phyloP scores from a whole-genome alignment of 1,140 invertebrate species.

The Pachypsylla venusta region DNA sequence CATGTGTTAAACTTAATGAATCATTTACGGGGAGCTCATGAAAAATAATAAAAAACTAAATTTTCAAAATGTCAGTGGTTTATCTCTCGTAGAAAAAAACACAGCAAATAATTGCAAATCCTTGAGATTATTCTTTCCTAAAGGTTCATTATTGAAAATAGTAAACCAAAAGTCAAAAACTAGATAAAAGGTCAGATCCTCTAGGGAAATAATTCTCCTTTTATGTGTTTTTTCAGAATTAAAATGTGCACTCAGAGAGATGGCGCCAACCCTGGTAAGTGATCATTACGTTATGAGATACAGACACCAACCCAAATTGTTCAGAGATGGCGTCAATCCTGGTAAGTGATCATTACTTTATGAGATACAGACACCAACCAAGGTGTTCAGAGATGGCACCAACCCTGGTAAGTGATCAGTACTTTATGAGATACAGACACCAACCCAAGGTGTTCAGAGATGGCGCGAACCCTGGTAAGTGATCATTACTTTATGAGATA shows the following conservation, averaged over 20 bases:
- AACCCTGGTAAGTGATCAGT: conserved; percentile 60
- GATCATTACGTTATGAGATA: conserved; percentile 66
- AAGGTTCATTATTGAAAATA: too few species aligned
- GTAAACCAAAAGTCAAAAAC: too few species aligned
- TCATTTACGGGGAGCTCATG: too few species aligned
- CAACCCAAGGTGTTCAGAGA: conserved; percentile 70
- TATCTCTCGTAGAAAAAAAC: too few species aligned
- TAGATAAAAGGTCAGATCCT: too few species aligned
- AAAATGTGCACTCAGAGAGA: conserved; percentile 91
- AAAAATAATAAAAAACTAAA: too few species aligned
- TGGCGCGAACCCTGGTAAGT: conserved; percentile 75
- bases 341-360: conserved; percentile 84
- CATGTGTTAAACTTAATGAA: too few species aligned
- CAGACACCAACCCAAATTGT: conserved; percentile 79
- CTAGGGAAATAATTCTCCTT: too few species aligned
- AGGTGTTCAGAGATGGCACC: conserved; percentile 74
- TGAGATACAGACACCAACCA: conserved; percentile 65
- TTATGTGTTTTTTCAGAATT: conserved; percentile 74
- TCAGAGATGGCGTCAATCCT: conserved; percentile 88
- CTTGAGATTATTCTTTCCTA: too few species aligned
- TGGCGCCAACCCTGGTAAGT: too few species aligned
- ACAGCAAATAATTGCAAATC: too few species aligned
- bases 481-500: conserved; percentile 56
- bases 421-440: conserved; percentile 71
- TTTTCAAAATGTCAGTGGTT: too few species aligned